Percentiles rank a stretch among this genome's conserved stretches.
phyloP scores from a whole-genome alignment of 2,113 vertebrate genomes.

The Agapornis roseicollis region DNA sequence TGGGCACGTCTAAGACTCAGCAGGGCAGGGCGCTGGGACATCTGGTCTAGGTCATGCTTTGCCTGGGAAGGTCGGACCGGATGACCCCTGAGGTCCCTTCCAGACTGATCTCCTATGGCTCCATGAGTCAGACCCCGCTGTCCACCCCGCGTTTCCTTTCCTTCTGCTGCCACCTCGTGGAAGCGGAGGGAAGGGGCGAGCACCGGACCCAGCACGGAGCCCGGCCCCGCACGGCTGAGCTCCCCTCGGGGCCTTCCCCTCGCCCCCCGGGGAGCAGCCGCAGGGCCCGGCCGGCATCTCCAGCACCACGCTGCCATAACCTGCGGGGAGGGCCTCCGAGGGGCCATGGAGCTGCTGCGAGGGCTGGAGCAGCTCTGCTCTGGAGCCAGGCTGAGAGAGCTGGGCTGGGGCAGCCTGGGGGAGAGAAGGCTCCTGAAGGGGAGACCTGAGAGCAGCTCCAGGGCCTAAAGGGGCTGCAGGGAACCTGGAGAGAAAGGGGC shows the following conservation, averaged over 20 bases:
- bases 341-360: neutral
- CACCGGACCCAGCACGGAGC: too few relatives aligned
- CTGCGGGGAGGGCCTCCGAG: too few relatives aligned
- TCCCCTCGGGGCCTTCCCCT: neutral
- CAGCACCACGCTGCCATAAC: too few relatives aligned
- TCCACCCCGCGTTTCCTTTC: neutral
- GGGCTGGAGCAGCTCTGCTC: too few relatives aligned
- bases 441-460: too few relatives aligned
- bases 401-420: neutral
- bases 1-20: neutral
- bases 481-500: too few relatives aligned
- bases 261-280: accelerated
- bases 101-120: accelerated
- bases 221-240: too few relatives aligned
- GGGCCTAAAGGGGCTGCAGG: too few relatives aligned
- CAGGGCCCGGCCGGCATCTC: accelerated
- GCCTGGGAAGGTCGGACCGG: neutral
- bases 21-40: neutral
- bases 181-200: neutral
- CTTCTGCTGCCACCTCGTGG: neutral
- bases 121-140: accelerated
- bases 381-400: neutral
- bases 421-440: neutral
- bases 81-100: neutral
- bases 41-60: neutral